These are phyloP conservation scores for Zaprionus inermis DNA, from an alignment of 1,140 invertebrate genomes.

Conservation along the genomic window DNA sequence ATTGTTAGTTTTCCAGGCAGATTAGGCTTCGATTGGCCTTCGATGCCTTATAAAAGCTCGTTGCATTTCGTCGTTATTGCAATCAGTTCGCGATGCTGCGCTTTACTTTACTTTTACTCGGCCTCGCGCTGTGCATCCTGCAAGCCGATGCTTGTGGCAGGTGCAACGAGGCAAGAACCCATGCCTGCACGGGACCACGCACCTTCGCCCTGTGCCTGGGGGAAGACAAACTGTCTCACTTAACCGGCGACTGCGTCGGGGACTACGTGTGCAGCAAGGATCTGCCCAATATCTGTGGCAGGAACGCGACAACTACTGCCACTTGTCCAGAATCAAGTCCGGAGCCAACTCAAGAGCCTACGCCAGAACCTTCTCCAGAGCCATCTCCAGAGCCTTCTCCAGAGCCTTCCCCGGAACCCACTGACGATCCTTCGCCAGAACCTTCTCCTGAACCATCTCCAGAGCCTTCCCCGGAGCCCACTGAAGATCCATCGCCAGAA, in stretches of 20 bases:
- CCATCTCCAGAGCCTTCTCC: not conserved
- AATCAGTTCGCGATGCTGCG: slow-evolving; percentile 43
- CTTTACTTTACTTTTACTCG: slow-evolving; percentile 10
- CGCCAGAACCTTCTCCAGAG: not conserved
- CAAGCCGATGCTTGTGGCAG: slow-evolving; percentile 14
- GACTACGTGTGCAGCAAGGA: slow-evolving; percentile 41
- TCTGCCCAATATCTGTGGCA: slow-evolving; percentile 46
- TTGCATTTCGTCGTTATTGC: not conserved
- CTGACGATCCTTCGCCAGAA: not conserved
- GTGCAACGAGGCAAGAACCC: slow-evolving; percentile 29
- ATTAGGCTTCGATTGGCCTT: not conserved
- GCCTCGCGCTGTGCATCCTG: not conserved
- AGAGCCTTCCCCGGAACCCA: not conserved
- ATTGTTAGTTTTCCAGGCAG: not conserved
- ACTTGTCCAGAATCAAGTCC: slow-evolving; percentile 23
- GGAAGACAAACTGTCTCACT: not conserved
- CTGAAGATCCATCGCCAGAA: not conserved
- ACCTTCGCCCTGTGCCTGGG: slow-evolving; percentile 57
- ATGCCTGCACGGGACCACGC: slow-evolving; percentile 44
- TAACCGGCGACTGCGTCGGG: slow-evolving; percentile 20
- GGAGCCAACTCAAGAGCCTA: not conserved
- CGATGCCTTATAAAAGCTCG: slow-evolving; percentile 21
- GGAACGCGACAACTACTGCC: not conserved
- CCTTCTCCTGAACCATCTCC: not conserved
- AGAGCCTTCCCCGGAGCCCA: not conserved